phyloP scores from a whole-genome alignment of 2,797 vertebrate species.

The Galaxias olidus region DNA sequence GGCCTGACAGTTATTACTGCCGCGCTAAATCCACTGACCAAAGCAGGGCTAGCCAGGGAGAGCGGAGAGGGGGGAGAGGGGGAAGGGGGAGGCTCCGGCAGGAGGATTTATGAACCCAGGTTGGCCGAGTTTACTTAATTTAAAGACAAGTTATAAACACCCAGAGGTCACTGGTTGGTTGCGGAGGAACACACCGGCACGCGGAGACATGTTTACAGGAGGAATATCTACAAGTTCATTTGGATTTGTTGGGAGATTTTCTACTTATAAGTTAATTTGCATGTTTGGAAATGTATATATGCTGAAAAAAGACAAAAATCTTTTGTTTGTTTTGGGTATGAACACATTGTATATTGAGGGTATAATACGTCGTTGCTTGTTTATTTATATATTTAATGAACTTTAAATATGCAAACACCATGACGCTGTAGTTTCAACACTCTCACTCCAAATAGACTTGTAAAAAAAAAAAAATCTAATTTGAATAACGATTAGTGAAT shows the following conservation, averaged over 20 bases:
- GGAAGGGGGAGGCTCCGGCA: constrained; percentile 35
- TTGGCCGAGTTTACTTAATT: constrained; percentile 87
- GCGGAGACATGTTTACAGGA: neutral
- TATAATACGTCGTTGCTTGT: too few species aligned
- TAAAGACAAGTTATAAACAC: constrained; percentile 79
- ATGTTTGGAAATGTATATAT: too few species aligned
- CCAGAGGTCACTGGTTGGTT: constrained; percentile 38
- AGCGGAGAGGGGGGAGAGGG: constrained; percentile 15
- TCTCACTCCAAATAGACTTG: constrained; percentile 25
- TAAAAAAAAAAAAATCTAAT: constrained; percentile 34
- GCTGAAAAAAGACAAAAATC: too few species aligned
- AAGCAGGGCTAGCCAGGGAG: constrained; percentile 30
- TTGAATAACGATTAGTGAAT: constrained; percentile 52
- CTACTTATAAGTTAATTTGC: too few species aligned
- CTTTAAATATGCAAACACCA: constrained; percentile 5
- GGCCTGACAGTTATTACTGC: constrained; percentile 91
- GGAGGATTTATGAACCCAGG: constrained; percentile 85
- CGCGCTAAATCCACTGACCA: constrained; percentile 89
- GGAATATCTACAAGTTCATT: too few species aligned
- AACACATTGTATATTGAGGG: too few species aligned
- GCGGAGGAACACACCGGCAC: constrained; percentile 25
- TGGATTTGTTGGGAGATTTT: too few species aligned
- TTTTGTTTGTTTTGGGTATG: too few species aligned
- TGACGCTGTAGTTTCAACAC: constrained; percentile 1
- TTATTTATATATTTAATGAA: too few species aligned